Base-by-base conservation (phyloP, 2,113 vertebrate species). In the Pomatostomus ruficeps region DNA sequence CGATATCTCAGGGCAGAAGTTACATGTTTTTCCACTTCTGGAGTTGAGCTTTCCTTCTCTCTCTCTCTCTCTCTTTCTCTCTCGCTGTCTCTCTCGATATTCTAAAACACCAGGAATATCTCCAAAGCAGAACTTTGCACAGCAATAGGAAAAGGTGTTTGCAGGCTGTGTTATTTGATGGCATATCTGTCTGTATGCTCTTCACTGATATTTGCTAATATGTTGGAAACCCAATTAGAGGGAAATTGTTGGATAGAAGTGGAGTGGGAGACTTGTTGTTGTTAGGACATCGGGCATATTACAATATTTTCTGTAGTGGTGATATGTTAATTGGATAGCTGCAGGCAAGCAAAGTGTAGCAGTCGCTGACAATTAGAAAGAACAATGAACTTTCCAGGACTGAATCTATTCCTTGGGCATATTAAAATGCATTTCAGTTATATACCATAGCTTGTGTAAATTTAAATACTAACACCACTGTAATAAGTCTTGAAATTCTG, bases 241-340 rank as follows among this genome's bases (percentile, higher is more conserved):
- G 28, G 66, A 88, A 92, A 88, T 87, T 88, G 85, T 38, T 93
- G 82, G 71, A 54, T 70, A 61, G 82, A 95, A 92, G 79, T 84
- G 75, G 77, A 89, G 51, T 74, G 46, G 55, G 82, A 95, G 88
- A 58, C 46, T 88, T 79, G 17, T 88, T 85, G 74, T 91, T 87
- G 72, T 95, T 96, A 92, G 95, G 95, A 97, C 91, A 95, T 65
- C 0, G 52, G 95, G 68, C 93, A 92, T 93, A 94, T 97, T 97
- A 92, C 61, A 94, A 48, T 94, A 93, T 97, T 97, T 98, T 91
- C 89, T 97, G 95, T 93, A 96, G 96, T 95, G 92, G 74, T 77
- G 96, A 82, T 98, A 94, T 95, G 97, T 96, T 98, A 97, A 98
- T 97, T 97, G 95, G 72, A 98, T 98, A 91, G 97, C 98, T 98